phyloP scores from a whole-genome alignment of 2,888 invertebrate genomes.

The Electrophaes corylata region DNA sequence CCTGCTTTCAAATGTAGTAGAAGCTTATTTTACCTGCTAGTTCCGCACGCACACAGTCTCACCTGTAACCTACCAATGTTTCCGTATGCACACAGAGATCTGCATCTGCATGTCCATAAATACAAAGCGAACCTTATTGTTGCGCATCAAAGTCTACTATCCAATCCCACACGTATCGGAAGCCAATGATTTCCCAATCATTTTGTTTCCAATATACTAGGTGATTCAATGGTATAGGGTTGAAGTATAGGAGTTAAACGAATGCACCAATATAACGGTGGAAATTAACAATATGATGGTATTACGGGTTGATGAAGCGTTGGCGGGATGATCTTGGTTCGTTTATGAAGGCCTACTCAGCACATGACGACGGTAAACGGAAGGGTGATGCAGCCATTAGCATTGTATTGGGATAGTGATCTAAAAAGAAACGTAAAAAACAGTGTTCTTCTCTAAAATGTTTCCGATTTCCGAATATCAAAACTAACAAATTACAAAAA shows the following conservation, averaged over 20 bases:
- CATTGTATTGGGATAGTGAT: too few relatives aligned
- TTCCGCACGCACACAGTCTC: slow-evolving; percentile 50
- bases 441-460: too few relatives aligned
- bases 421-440: too few relatives aligned
- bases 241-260: background rate
- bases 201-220: slow-evolving; percentile 49
- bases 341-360: background rate
- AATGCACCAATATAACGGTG: background rate
- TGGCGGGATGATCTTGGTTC: background rate
- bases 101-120: slow-evolving; percentile 46
- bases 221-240: slow-evolving; percentile 10
- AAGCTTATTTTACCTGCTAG: slow-evolving; percentile 71
- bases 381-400: too few relatives aligned
- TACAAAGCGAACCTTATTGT: slow-evolving; percentile 55
- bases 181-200: slow-evolving; percentile 47
- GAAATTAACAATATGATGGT: too few relatives aligned
- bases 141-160: slow-evolving; percentile 43
- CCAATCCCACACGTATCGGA: slow-evolving; percentile 21
- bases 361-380: too few relatives aligned
- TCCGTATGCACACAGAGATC: slow-evolving; percentile 59
- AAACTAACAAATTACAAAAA: too few relatives aligned
- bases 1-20: slow-evolving; percentile 23
- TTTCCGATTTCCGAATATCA: too few relatives aligned
- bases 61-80: slow-evolving; percentile 55
- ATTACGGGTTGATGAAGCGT: too few relatives aligned